Base-by-base conservation (phyloP, 1,140 invertebrate species). In the Drosophila erecta region DNA sequence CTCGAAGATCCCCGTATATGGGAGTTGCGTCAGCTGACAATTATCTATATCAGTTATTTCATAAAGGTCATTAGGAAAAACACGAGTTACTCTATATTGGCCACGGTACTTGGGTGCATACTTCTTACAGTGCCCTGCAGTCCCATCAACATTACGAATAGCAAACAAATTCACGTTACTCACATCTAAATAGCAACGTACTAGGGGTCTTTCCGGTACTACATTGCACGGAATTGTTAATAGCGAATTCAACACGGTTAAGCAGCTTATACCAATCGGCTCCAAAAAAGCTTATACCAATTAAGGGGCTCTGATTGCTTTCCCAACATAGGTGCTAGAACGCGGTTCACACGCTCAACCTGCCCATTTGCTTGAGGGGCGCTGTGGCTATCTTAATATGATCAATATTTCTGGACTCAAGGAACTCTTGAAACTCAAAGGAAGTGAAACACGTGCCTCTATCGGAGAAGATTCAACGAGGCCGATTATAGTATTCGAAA, bases 281-380 rank as follows among this genome's bases (percentile, higher is more conserved):
- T 37, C n/a, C n/a, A n/a, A n/a, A n/a, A n/a, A n/a, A n/a, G n/a
- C n/a, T n/a, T n/a, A n/a, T n/a, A n/a, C n/a, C 38, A 20, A 54
- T 54, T 24, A 2, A 30, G n/a, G 6, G 38, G 24, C 22, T 30
- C 54, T n/a, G 24, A 56, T 14, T 43, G 1, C 12, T 56, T 56
- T 5, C 24, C 24, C 4, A 57, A 20, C 24, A 46, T 57, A 1
- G 40, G 55, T 12, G 12, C 33, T 47, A 33, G 7, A 57, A 44
- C 54, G 11, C 40, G 40, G 15, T 57, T 56, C 11, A 30, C 54
- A 24, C 38, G 12, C 11, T 43, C 38, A 15, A 57, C 55, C 33
- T 57, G 40, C 7, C 15, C 27, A 27, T 57, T 57, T 7, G 27
- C 24, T 24, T 57, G 24, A 2, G 24, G 38, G n/a, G 38, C n/a